phyloP scores from a whole-genome alignment of 2,888 invertebrate species.

The Diachrysia chrysitis region DNA sequence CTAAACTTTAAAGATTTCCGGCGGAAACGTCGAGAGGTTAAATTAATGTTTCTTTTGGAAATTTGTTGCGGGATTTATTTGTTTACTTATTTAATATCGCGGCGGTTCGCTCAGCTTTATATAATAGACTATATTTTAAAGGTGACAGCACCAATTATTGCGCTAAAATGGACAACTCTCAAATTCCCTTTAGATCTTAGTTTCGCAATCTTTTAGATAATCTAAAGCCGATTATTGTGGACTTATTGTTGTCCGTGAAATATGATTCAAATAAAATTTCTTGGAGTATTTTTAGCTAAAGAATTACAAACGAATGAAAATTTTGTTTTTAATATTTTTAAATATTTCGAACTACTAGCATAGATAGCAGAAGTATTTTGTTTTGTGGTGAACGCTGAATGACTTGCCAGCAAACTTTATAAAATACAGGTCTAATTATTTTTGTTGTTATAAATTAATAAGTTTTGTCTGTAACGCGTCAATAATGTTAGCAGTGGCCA shows the following conservation, averaged over 20 bases:
- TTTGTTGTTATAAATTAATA: too few species aligned
- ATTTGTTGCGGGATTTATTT: conserved; percentile 16
- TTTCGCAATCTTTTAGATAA: not conserved
- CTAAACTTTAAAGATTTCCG: conserved; percentile 10
- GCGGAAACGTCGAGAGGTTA: not conserved
- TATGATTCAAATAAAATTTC: not conserved
- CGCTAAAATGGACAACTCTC: not conserved
- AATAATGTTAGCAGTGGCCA: not conserved
- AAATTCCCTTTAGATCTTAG: not conserved
- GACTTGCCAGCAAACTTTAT: too few species aligned
- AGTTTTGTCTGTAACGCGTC: too few species aligned
- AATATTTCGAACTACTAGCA: too few species aligned
- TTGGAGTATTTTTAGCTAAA: not conserved
- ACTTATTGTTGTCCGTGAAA: not conserved
- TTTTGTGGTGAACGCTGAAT: too few species aligned
- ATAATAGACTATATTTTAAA: not conserved
- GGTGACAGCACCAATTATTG: not conserved
- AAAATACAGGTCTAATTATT: too few species aligned
- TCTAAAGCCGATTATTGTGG: not conserved
- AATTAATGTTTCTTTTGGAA: conserved; percentile 13
- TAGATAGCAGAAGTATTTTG: too few species aligned
- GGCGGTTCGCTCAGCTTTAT: not conserved
- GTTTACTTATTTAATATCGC: conserved; percentile 6
- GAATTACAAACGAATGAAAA: too few species aligned
- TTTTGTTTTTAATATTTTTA: too few species aligned